These are phyloP conservation scores for Chamaetylas fuelleborni DNA, from an alignment of 2,113 vertebrate genomes.

Conservation along the genomic window DNA sequence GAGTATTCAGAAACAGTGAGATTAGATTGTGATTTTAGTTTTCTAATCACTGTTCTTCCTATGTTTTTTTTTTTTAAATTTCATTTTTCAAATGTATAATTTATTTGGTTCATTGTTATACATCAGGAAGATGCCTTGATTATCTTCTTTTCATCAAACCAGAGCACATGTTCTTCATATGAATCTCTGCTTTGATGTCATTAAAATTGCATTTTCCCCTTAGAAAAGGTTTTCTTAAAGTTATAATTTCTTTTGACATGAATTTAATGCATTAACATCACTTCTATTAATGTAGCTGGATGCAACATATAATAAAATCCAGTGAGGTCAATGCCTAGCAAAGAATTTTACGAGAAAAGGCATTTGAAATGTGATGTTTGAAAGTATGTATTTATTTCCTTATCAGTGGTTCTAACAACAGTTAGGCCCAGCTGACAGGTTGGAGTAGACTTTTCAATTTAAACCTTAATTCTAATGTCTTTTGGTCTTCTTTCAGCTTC, in stretches of 20 bases:
- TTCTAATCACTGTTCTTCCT: neutral
- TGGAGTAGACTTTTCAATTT: neutral
- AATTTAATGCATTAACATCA: neutral
- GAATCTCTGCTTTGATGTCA: slow-evolving; percentile 1
- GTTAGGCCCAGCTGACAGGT: neutral
- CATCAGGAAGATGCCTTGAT: neutral
- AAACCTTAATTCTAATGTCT: neutral
- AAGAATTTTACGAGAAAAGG: neutral
- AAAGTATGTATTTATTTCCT: slow-evolving; percentile 42
- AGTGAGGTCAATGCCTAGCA: neutral
- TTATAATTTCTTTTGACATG: neutral
- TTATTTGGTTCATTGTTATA: slow-evolving; percentile 7
- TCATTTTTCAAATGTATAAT: neutral
- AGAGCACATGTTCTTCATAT: neutral
- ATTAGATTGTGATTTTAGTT: neutral
- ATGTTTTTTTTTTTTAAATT: neutral
- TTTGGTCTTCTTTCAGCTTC: neutral
- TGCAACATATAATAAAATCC: neutral
- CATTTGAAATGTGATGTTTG: slow-evolving; percentile 11
- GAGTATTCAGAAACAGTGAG: neutral
- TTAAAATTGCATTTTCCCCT: neutral
- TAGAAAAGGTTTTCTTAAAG: slow-evolving; percentile 4
- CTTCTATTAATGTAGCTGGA: slow-evolving; percentile 16
- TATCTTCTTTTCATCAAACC: neutral
- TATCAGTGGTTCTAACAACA: neutral